Base-by-base conservation (phyloP, 2,113 vertebrate species). In the Scopus umbretta region DNA sequence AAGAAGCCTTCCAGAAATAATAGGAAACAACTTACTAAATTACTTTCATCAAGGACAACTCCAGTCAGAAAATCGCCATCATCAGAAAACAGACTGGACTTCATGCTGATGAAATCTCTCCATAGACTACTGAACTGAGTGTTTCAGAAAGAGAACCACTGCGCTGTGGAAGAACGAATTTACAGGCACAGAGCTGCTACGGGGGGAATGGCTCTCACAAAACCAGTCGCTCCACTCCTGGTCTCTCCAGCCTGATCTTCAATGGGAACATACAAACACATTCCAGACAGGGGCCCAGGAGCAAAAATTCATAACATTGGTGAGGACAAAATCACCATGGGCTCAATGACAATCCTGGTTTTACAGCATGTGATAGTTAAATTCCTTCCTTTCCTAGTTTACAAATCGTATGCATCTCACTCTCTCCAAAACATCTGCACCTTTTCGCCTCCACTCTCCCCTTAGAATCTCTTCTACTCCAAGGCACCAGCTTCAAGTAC, bases 61-160 rank as follows among this genome's bases (percentile, higher is more conserved):
- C 34, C 68, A 86, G 11, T 22, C 47, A 55, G 42, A 59, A 88
- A 45, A 71, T 19, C 42, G n/a, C 7, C 56, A 58, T 9, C 52
- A 86, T 7, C 10, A 42, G 47, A 32, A 58, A 86, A 45, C 13
- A 45, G 30, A 22, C 5, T 9, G 38, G 43, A 45, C 61, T 58
- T 86, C 17, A 23, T 3, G n/a, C 58, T 63, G 66, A 30, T 45
- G 49, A 72, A 68, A 19, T 45, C 56, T 62, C 34, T 88, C 59
- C 30, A 3, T 4, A 26, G 34, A 34, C 29, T 16, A 38, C 32
- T 9, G 36, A 56, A 45, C 18, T 0, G 2, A 56, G 45, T 13
- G 22, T 16, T 59, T 32, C 38, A 16, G 52, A 20, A 43, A 42
- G 74, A 47, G 67, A 86, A 80, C 8, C 3, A 10, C 74, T 40